phyloP scores from a whole-genome alignment of 1,140 invertebrate genomes.

The Lordiphosa clarofinis region DNA sequence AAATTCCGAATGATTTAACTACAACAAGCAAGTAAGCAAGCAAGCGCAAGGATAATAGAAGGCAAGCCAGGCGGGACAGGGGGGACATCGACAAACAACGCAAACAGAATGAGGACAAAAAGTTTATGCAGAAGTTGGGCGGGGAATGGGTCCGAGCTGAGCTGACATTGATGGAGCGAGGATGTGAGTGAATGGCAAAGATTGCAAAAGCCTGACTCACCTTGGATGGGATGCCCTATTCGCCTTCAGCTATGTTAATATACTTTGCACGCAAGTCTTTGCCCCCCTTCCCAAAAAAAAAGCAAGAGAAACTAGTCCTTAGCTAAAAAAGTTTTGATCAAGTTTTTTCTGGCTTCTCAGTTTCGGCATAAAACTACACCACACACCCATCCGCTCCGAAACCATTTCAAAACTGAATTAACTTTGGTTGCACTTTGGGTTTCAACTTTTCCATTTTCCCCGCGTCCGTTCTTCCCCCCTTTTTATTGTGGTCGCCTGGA shows the following conservation, averaged over 20 bases:
- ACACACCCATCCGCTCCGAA: constrained; percentile 47
- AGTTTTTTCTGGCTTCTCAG: constrained; percentile 44
- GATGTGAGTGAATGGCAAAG: constrained; percentile 43
- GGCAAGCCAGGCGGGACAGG: not conserved
- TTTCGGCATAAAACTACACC: constrained; percentile 27
- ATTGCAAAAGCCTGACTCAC: constrained; percentile 33
- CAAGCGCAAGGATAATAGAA: not conserved
- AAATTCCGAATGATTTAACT: constrained; percentile 72
- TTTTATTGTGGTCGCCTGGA: constrained; percentile 19
- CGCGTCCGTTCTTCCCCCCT: not conserved
- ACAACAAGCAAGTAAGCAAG: constrained; percentile 26
- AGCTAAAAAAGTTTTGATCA: constrained; percentile 27
- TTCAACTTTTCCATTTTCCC: constrained; percentile 2
- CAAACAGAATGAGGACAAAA: constrained; percentile 20
- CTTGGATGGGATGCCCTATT: constrained; percentile 11
- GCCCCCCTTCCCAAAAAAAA: not conserved
- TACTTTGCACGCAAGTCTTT: constrained; percentile 27
- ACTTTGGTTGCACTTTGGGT: constrained; percentile 68
- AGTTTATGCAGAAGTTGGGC: constrained; percentile 13
- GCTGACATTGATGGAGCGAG: constrained; percentile 72
- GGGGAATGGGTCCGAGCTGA: constrained; percentile 2
- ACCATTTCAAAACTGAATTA: constrained; percentile 70
- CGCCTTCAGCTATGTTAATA: constrained; percentile 19
- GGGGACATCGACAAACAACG: not conserved
- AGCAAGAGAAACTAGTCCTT: not conserved